Conservation (phyloP, 2,888 invertebrate species). For the Acanthopleura granulata region DNA sequence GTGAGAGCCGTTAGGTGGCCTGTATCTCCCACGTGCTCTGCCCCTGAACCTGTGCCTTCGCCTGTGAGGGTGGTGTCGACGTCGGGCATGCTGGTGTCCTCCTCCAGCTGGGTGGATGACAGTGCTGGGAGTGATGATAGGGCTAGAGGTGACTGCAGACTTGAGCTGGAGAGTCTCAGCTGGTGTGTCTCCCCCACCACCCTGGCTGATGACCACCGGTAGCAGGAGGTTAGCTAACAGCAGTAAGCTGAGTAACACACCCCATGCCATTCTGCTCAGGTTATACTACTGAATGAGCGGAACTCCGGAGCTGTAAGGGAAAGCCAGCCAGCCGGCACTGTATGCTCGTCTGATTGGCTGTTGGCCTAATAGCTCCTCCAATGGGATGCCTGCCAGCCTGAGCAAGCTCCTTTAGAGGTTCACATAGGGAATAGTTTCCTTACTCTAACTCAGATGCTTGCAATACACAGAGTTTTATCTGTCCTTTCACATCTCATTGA, state of each 20-base stretch:
- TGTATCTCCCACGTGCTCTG: background rate
- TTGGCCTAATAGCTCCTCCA: too few species aligned
- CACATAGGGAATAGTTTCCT: too few species aligned
- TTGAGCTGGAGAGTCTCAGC: slow-evolving; percentile 5
- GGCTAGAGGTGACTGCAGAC: background rate
- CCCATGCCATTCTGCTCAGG: background rate
- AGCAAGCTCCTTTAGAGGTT: too few species aligned
- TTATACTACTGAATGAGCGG: background rate
- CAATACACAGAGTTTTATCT: too few species aligned
- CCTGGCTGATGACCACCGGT: background rate
- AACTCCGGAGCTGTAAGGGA: too few species aligned
- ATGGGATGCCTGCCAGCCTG: too few species aligned
- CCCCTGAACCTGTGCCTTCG: background rate
- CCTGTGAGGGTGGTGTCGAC: background rate
- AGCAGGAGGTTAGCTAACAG: background rate
- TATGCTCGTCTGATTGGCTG: too few species aligned
- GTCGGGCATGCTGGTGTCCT: background rate
- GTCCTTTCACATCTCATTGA: too few species aligned
- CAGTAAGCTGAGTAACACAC: background rate
- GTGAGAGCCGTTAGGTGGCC: background rate
- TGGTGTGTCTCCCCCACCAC: slow-evolving; percentile 10
- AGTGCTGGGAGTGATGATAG: background rate
- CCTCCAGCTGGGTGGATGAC: background rate
- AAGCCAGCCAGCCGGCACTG: too few species aligned
- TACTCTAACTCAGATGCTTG: too few species aligned